Base-by-base conservation (phyloP, 2,797 vertebrate species). In the Sebastiscus albofasciatus region DNA sequence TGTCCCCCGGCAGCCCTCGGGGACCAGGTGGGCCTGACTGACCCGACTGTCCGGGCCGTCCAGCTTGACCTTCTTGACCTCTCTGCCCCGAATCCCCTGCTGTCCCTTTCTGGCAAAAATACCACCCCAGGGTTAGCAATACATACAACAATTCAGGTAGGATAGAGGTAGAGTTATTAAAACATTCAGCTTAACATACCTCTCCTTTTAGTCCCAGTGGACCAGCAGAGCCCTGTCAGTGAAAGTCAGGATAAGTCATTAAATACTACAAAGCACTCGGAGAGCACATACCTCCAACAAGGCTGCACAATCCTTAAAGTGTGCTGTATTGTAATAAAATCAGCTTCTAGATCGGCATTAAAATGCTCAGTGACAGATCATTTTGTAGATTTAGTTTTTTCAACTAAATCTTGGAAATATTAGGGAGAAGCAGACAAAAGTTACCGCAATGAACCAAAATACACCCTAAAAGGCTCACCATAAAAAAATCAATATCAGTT, bases 41-140 rank as follows among this genome's bases (percentile, higher is more conserved):
- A 77, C 98, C 98, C 8, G 92, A 90, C 81, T 94, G 69, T 81
- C 98, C 98, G 18, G 97, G 93, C 60, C 95, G 95, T 87, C 98
- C 98, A 85, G 94, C 95, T 72, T 96, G 97, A 80, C 98, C 98
- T 72, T 29, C 92, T 81, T 89, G 93, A 77, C 98, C 98, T 92
- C 66, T 95, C 80, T 90, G 84, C 34, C 98, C 98, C 13, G 90
- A 85, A 83, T 98, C 97, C 89, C 98, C 98, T 92, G 96, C 87
- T 93, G 97, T 96, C 93, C 98, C 98, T 96, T 96, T 97, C 98
- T 99, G 81, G 92, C 89, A 95, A 89, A 83, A 91, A 94, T 73
- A 95, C 79, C 90, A 93, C 60, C 79, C 65, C 75, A 83, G 33
- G 77, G 74, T 95, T 82, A 93, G 80, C 75, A 70, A 82, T 42